These are phyloP conservation scores for Sebastes aleutianus DNA, from an alignment of 2,797 vertebrate species.

Conservation along the genomic window DNA sequence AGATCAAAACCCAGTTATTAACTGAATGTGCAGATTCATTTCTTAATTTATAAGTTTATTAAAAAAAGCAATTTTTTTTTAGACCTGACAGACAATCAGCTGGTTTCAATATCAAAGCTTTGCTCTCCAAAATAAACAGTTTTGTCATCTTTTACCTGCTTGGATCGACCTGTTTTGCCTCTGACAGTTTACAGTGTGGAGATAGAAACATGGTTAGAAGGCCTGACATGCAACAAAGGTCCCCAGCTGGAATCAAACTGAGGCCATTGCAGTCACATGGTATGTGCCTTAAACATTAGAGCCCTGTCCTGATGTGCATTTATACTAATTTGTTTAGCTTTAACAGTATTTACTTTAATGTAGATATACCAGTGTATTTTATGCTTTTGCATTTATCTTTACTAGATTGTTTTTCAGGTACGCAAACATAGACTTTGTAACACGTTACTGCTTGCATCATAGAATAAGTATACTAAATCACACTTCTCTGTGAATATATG, in stretches of 20 bases:
- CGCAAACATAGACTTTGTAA: background rate
- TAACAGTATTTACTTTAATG: background rate
- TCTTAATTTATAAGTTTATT: conserved; percentile 16
- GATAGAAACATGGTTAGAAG: background rate
- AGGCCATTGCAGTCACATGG: background rate
- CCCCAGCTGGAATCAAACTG: background rate
- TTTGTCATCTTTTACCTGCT: background rate
- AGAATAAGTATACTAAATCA: background rate
- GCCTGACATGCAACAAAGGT: background rate
- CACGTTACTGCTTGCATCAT: background rate
- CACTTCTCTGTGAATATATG: background rate
- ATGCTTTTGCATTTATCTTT: background rate
- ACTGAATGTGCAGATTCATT: conserved; percentile 31
- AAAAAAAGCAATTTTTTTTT: background rate
- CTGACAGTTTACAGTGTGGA: background rate
- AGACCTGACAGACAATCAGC: background rate
- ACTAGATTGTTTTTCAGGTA: background rate
- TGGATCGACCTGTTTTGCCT: background rate
- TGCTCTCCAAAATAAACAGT: background rate
- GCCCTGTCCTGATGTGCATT: background rate
- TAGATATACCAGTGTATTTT: background rate
- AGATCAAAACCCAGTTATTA: conserved; percentile 53
- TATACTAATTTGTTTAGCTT: background rate
- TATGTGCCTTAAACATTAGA: background rate
- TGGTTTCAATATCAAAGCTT: background rate